These are phyloP conservation scores for Eremophila alpestris DNA, from an alignment of 2,797 vertebrate species.

Conservation along the genomic window DNA sequence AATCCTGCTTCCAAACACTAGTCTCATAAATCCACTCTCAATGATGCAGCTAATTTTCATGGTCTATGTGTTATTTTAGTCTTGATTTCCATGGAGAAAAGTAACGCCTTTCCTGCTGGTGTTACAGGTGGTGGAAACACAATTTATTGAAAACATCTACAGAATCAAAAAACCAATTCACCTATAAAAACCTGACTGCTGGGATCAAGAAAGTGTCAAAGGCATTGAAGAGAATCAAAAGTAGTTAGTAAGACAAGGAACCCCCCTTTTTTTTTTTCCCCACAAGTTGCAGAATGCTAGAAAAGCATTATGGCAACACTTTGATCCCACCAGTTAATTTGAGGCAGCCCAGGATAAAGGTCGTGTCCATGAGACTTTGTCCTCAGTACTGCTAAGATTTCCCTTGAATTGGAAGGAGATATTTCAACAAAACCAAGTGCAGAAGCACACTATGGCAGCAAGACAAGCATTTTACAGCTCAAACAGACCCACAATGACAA, in stretches of 20 bases:
- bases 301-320: not conserved
- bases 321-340: not conserved
- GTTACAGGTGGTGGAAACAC: not conserved
- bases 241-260: not conserved
- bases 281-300: not conserved
- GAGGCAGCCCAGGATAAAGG: not conserved
- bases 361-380: accelerated
- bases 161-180: not conserved
- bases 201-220: not conserved
- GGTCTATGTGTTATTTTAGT: not conserved
- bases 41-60: not conserved
- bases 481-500: accelerated
- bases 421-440: not conserved
- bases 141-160: not conserved
- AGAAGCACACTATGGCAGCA: not conserved
- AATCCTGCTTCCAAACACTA: not conserved
- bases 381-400: not conserved
- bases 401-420: not conserved
- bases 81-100: not conserved
- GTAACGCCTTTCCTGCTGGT: not conserved
- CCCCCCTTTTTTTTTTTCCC: accelerated
- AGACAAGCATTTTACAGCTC: not conserved
- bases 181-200: not conserved
- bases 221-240: not conserved
- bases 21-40: not conserved